Base-by-base conservation (phyloP, 2,113 vertebrate genomes). In the Murina feae region DNA sequence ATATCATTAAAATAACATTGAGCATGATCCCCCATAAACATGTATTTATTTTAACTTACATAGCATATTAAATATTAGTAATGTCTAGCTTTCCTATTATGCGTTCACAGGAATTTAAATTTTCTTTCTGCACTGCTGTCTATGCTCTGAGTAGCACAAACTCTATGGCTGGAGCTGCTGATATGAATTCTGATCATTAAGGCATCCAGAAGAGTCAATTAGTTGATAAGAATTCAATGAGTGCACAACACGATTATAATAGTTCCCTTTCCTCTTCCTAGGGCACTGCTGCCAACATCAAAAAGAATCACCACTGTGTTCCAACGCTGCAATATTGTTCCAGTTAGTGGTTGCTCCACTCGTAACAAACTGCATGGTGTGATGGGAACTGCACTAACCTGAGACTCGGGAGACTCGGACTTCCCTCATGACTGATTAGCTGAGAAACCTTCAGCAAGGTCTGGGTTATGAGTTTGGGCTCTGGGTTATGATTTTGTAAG, bases 391-490 rank as follows among this genome's bases (percentile, higher is more conserved):
- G 8, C 32, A 14, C 30, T 32, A 86, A 4, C 35, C 39, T 89
- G 65, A 51, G 17, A 53, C 72, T 79, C 10, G 6, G 18, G 81
- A 30, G 55, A 92, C 35, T 90, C 69, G 63, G 58, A 23, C 47
- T 83, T 63, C 39, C 72, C 39, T 44, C 66, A 37, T 78, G 55
- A 85, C 23, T 69, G 76, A 90, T 80, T 49, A 49, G n/a, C 35
- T 55, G 42, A 84, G 71, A 94, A 94, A 84, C 35, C 58, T 97
- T 92, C 35, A 79, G 39, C 32, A 87, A 83, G 55, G 32, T 90
- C 71, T 6, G n/a, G n/a, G n/a, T 87, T 84, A 14, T 23, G 75
- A 68, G 63, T 65, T 42, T 84, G 28, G 65, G 37, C 13, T 74
- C 25, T 65, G 7, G 42, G 53, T 89, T 83, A 76, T 78, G 16